Conservation (phyloP, 2,888 invertebrate genomes). For the Nasonia oneida region DNA sequence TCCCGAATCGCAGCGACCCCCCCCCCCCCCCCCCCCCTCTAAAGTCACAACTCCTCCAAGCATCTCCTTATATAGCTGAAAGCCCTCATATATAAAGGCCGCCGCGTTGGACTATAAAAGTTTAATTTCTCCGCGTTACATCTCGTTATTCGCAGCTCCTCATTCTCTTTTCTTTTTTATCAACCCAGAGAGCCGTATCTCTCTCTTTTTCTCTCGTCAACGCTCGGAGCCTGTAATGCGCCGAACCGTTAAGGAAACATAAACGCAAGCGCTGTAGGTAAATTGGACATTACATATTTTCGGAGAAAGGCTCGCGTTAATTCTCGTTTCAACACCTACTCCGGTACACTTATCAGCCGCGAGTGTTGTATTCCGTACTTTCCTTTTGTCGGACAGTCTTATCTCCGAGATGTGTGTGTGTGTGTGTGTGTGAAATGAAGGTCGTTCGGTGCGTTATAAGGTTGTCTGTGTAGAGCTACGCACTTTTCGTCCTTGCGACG, state of each 20-base stretch:
- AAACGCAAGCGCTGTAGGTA: slow-evolving; percentile 48
- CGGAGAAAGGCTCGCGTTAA: slow-evolving; percentile 63
- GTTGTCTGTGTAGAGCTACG: not conserved
- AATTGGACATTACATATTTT: slow-evolving; percentile 64
- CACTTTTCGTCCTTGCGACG: slow-evolving; percentile 7
- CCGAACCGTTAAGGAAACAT: not conserved
- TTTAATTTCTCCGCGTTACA: slow-evolving; percentile 21
- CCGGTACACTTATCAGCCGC: not conserved
- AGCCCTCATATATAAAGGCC: not conserved
- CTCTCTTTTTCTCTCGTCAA: not conserved
- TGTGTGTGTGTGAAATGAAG: not conserved
- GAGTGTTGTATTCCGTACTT: not conserved
- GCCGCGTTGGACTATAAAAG: slow-evolving; percentile 36
- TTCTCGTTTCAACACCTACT: slow-evolving; percentile 67
- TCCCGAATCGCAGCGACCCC: not conserved
- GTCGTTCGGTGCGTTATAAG: slow-evolving; percentile 14
- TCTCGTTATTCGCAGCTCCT: not conserved
- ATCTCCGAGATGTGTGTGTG: not conserved
- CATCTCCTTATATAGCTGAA: not conserved
- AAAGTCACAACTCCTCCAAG: not conserved
- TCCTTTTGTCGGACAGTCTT: not conserved
- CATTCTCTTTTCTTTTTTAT: not conserved
- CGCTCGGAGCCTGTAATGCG: slow-evolving; percentile 29
- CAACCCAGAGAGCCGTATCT: not conserved
- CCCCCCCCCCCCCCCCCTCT: not conserved